phyloP scores from a whole-genome alignment of 2,888 invertebrate species.

The Rhagonycha lutea region DNA sequence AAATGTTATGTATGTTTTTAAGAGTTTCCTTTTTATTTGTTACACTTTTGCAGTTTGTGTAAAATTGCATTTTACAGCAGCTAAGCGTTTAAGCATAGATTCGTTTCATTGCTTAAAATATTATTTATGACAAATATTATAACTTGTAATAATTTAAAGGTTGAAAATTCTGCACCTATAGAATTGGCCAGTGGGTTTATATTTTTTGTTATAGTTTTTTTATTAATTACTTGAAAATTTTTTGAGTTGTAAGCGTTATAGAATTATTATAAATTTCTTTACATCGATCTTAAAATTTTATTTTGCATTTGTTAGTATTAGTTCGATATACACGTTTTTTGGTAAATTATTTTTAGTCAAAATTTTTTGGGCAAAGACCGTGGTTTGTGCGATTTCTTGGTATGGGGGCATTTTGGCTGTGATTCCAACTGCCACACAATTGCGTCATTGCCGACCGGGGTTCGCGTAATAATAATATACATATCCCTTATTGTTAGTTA shows the following conservation, averaged over 20 bases:
- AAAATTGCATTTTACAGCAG: neutral
- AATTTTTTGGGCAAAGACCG: constrained; percentile 24
- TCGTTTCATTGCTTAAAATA: neutral
- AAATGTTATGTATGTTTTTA: neutral
- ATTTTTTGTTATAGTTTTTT: constrained; percentile 26
- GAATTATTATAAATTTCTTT: neutral
- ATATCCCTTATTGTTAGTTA: constrained; percentile 59
- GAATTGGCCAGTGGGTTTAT: constrained; percentile 15
- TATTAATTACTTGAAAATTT: neutral
- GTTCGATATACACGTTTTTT: neutral
- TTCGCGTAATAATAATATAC: constrained; percentile 52
- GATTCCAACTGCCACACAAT: constrained; percentile 54
- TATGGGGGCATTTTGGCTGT: constrained; percentile 54
- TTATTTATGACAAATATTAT: neutral
- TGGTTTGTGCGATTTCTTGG: constrained; percentile 41
- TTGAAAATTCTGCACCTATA: neutral
- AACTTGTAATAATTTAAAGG: neutral
- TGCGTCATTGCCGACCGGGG: constrained; percentile 40
- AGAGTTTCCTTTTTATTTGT: neutral
- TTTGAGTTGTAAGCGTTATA: neutral
- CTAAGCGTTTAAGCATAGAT: neutral
- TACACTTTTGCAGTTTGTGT: neutral
- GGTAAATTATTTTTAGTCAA: constrained; percentile 17
- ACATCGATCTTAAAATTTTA: neutral
- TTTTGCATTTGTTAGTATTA: constrained; percentile 4